Evolutionary conservation across 2,797 vertebrate genomes (phyloP).

Genomic region (Lerista edwardsae): DNA sequence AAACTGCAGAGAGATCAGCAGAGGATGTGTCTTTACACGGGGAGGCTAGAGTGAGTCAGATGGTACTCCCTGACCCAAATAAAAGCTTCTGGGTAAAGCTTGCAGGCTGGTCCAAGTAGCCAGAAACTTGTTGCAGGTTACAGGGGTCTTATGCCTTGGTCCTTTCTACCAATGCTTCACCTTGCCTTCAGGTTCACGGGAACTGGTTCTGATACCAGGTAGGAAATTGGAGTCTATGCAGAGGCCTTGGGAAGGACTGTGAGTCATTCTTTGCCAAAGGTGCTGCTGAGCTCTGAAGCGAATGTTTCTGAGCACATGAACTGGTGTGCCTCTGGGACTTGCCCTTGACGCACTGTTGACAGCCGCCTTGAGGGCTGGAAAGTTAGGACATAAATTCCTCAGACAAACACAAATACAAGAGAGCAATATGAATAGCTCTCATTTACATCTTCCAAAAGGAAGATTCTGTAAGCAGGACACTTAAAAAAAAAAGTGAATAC

Average conservation of each 20-base stretch:
- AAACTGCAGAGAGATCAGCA: background rate
- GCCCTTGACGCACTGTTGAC: background rate
- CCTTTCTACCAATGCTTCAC: background rate
- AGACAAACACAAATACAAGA: conserved; percentile 27
- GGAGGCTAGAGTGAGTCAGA: background rate
- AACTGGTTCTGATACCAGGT: background rate
- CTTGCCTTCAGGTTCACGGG: background rate
- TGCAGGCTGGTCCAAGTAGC: too few species aligned
- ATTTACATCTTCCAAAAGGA: background rate
- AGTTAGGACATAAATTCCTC: too few species aligned
- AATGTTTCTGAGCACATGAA: rapidly evolving
- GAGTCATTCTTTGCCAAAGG: background rate
- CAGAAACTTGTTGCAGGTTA: background rate
- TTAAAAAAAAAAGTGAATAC: too few species aligned
- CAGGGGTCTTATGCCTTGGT: background rate
- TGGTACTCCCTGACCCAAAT: background rate
- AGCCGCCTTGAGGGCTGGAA: too few species aligned
- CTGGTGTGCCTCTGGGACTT: background rate
- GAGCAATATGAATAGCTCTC: conserved; percentile 37
- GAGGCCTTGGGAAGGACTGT: background rate
- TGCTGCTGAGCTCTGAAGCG: background rate
- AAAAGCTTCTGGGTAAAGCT: background rate
- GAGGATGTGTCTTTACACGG: background rate
- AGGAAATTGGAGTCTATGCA: background rate
- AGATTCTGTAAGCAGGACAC: background rate